Evolutionary conservation across 1,140 invertebrate genomes (phyloP).

Genomic region (Lepidostoma basale): DNA sequence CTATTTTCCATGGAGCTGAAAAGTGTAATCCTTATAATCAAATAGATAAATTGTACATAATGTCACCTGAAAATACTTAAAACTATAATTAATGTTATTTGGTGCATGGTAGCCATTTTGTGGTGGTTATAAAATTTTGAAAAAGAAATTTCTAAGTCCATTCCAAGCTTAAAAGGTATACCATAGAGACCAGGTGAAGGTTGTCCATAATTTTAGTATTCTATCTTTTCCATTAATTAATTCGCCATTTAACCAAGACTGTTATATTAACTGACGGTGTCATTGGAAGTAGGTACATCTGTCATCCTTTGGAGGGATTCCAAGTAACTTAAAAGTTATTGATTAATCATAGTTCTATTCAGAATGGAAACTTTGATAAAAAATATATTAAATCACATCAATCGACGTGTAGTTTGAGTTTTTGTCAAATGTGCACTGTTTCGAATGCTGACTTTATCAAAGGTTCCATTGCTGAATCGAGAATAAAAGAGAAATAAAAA

Average conservation of each 20-base stretch:
- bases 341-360: background rate
- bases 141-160: slow-evolving; percentile 13
- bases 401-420: too few species aligned
- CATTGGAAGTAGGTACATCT: background rate
- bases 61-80: background rate
- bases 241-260: slow-evolving; percentile 2
- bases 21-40: too few species aligned
- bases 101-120: slow-evolving; percentile 15
- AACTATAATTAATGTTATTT: slow-evolving; percentile 15
- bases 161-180: slow-evolving; percentile 16
- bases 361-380: background rate
- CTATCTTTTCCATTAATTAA: background rate
- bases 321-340: background rate
- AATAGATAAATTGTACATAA: too few species aligned
- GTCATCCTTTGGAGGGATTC: background rate
- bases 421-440: too few species aligned
- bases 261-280: background rate
- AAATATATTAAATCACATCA: too few species aligned
- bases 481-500: slow-evolving; percentile 40
- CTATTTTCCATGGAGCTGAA: too few species aligned
- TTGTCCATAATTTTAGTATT: slow-evolving; percentile 22
- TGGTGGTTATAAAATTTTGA: slow-evolving; percentile 18
- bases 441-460: background rate
- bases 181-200: slow-evolving; percentile 21
- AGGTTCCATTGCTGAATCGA: slow-evolving; percentile 19